Evolutionary conservation across 2,888 invertebrate genomes (phyloP).

Genomic region (Lasioglossum morio): DNA sequence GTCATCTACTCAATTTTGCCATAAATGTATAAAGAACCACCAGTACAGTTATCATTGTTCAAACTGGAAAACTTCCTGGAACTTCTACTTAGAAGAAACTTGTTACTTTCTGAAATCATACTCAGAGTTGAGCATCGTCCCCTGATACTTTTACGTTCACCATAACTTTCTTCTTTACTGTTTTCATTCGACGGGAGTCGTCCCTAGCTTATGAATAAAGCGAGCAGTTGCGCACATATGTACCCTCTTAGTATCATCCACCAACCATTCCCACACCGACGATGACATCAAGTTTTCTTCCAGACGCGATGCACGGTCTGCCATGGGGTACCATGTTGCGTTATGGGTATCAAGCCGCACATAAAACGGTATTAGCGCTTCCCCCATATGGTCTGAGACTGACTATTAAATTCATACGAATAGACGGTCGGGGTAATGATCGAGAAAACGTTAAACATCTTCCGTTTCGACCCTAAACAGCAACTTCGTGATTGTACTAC

Average conservation of each 20-base stretch:
- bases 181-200: slow-evolving; percentile 29
- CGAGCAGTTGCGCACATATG: slow-evolving; percentile 61
- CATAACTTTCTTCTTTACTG: slow-evolving; percentile 31
- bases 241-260: slow-evolving; percentile 54
- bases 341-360: slow-evolving; percentile 79
- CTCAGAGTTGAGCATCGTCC: not conserved
- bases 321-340: slow-evolving; percentile 77
- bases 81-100: not conserved
- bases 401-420: slow-evolving; percentile 59
- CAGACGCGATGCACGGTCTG: slow-evolving; percentile 27
- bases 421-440: slow-evolving; percentile 29
- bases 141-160: not conserved
- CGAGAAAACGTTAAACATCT: not conserved
- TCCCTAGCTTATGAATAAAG: slow-evolving; percentile 74
- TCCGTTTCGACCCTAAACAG: not conserved
- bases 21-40: no score
- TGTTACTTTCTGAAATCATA: not conserved
- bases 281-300: slow-evolving; percentile 30
- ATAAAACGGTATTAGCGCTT: slow-evolving; percentile 82
- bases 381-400: slow-evolving; percentile 77
- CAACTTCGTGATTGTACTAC: not conserved
- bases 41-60: not conserved
- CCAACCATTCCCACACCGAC: slow-evolving; percentile 49
- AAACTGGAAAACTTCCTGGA: not conserved
- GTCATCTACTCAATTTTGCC: no score